These are phyloP conservation scores for Parasteatoda tepidariorum DNA, from an alignment of 1,140 invertebrate species.

Conservation along the genomic window DNA sequence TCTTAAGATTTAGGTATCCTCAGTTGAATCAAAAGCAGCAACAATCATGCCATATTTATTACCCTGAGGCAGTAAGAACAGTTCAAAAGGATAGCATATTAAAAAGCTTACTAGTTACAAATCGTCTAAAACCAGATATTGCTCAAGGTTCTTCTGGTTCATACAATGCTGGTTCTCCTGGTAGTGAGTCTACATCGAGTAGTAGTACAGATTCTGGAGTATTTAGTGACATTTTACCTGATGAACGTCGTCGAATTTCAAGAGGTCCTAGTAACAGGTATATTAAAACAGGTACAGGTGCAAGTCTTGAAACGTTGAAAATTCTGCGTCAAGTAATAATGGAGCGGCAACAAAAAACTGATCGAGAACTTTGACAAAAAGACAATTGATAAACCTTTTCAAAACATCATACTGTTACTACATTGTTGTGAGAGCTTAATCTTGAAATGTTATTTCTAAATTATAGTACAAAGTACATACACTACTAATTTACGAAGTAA, in stretches of 20 bases:
- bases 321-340: conserved; percentile 30
- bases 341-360: conserved; percentile 16
- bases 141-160: background rate
- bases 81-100: background rate
- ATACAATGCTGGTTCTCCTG: conserved; percentile 22
- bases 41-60: background rate
- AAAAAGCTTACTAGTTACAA: conserved; percentile 14
- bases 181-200: conserved; percentile 39
- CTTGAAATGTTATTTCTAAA: too few relatives aligned
- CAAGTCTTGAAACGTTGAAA: conserved; percentile 14
- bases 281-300: conserved; percentile 34
- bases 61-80: background rate
- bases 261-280: conserved; percentile 16
- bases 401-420: too few relatives aligned
- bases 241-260: conserved; percentile 11
- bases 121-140: background rate
- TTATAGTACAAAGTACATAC: too few relatives aligned
- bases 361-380: conserved; percentile 10
- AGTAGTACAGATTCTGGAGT: conserved; percentile 40
- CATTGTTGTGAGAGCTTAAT: too few relatives aligned
- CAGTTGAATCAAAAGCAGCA: background rate
- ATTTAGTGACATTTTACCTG: conserved; percentile 17
- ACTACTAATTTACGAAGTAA: too few relatives aligned
- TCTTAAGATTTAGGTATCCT: background rate
- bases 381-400: too few relatives aligned